A percentile compares a stretch with the other conserved stretches of the same genome.
Evolutionary conservation across 1,140 invertebrate species (phyloP).

Genomic region (Adoxophyes honmai): DNA sequence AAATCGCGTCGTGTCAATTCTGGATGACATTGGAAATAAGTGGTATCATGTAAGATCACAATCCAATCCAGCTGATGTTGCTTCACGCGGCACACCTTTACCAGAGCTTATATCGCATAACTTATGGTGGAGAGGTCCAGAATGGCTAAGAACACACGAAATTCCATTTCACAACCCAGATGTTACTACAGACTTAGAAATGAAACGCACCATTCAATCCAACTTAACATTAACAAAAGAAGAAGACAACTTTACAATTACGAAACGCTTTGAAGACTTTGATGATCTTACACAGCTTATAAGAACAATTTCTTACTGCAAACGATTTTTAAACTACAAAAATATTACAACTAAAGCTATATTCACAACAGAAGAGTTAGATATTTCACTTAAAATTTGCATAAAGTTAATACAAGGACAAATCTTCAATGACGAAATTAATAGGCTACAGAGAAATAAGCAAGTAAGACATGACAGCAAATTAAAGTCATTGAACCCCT

Average conservation of each 20-base stretch:
- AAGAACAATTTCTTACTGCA: neutral
- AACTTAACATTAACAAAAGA: neutral
- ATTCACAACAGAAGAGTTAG: constrained; percentile 20
- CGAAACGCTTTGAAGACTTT: neutral
- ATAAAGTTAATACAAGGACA: constrained; percentile 23
- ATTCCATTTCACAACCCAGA: neutral
- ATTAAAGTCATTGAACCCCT: constrained; percentile 11
- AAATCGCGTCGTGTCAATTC: constrained; percentile 46
- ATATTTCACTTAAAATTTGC: constrained; percentile 19
- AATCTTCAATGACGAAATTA: constrained; percentile 31
- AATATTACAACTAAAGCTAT: neutral
- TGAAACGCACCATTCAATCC: neutral
- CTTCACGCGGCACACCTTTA: constrained; percentile 38
- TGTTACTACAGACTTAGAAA: neutral
- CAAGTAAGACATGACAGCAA: neutral
- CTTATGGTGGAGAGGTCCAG: constrained; percentile 55
- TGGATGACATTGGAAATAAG: constrained; percentile 24
- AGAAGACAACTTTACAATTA: neutral
- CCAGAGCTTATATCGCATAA: constrained; percentile 26
- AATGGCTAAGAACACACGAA: constrained; percentile 16
- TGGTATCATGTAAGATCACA: constrained; percentile 42
- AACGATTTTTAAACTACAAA: constrained; percentile 8
- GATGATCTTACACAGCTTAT: neutral
- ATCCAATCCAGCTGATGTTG: constrained; percentile 49
- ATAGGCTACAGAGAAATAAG: constrained; percentile 18